Evolutionary conservation across 2,113 vertebrate genomes (phyloP).

Genomic region (Hiodon tergisus): DNA sequence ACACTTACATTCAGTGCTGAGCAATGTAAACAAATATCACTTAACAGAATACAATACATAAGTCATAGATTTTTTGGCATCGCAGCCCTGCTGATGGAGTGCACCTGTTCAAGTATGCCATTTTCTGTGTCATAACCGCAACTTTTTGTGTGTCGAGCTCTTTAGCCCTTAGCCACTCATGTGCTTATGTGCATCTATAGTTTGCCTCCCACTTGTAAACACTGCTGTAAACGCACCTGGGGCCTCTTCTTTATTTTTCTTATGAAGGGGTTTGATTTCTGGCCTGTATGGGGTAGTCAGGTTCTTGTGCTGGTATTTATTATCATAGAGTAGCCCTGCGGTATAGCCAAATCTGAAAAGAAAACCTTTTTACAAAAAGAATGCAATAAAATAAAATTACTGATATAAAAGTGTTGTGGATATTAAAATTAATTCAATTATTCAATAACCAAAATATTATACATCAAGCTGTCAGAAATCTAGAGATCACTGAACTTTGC

Average conservation of each 20-base stretch:
- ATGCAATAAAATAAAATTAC: too few species aligned
- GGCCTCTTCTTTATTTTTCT: conserved; percentile 91
- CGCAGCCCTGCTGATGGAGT: neutral
- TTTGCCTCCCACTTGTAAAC: conserved; percentile 97
- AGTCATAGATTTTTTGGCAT: neutral
- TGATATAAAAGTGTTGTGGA: too few species aligned
- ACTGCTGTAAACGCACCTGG: conserved; percentile 84
- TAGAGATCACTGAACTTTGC: too few species aligned
- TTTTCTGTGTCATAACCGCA: neutral
- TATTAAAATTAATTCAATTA: too few species aligned
- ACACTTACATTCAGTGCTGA: too few species aligned
- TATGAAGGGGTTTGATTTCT: conserved; percentile 83
- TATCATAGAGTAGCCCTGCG: too few species aligned
- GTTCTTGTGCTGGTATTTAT: too few species aligned
- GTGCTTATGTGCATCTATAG: conserved; percentile 7
- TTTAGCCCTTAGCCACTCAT: neutral
- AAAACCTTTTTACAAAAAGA: too few species aligned
- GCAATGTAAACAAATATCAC: neutral
- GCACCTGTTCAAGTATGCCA: neutral
- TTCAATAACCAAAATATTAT: too few species aligned
- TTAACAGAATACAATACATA: neutral
- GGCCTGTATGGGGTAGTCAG: conserved; percentile 77
- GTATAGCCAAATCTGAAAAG: too few species aligned
- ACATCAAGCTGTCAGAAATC: too few species aligned
- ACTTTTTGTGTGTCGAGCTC: neutral